Evolutionary conservation across 1,140 invertebrate genomes (phyloP), one percentile per base, ranked within the genome.

Genomic region (Lasaia peninsularis): DNA sequence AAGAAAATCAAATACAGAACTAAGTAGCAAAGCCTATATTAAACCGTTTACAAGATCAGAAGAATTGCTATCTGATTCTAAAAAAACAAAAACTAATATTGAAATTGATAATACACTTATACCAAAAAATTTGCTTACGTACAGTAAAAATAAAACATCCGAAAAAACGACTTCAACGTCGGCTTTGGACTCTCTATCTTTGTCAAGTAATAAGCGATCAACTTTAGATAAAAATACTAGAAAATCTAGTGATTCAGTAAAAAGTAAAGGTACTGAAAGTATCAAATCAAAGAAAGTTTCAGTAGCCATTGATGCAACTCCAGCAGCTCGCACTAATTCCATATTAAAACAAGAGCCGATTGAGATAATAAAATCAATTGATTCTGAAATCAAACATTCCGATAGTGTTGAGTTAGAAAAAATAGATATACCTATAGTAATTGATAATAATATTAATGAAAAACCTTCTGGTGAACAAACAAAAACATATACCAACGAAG

Each of bases 241-340:
- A 12, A 89, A 89, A 69, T 89, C 88, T 12, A 80, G 33, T 35
- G 86, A 90, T 51, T 89, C 85, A 4, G 61, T 89, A 28, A 82
- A 78, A 75, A 89, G 86, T 50, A 82, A 88, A 66, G 75, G 75
- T 32, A 83, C 74, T 48, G 82, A 88, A 50, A 89, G 86, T 73
- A 65, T 86, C 28, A 91, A 91, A 63, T 84, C 89, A 0, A 91
- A 91, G 35, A 94, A 95, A 81, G 92, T 94, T 5, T 95, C 92
- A 0, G 92, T 94, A n/a, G 94, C 91, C 0, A 89, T 95, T 12
- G 94, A 95, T 80, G 94, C 94, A 0, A 95, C 94, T 6, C 93
- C 94, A 20, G 90, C 92, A 3, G 92, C 93, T 1, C 89, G 94
- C 62, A 94, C 93, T 2, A 90, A 91, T 58, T 95, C 94, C 44